Evolutionary conservation across 2,797 vertebrate genomes (phyloP), one percentile per base, ranked within the genome.

Genomic region (Pelobates cultripes): DNA sequence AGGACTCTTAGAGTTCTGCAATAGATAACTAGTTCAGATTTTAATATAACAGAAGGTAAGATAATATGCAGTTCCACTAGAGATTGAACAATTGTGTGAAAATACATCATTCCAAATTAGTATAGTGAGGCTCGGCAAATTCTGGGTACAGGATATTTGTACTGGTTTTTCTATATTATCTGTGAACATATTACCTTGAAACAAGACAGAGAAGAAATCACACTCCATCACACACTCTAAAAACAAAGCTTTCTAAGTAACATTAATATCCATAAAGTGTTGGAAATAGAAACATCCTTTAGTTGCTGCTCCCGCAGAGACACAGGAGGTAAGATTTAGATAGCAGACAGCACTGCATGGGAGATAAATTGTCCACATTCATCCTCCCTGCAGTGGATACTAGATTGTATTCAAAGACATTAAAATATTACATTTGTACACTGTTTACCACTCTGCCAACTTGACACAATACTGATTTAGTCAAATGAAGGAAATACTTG

Each of bases 321-420:
- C 86, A 88, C 86, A 80, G 91, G 79, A 89, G 86, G 88, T 86
- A 87, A 84, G 88, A 89, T 90, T 85, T 89, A 90, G 85, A 89
- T 86, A 86, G 82, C 76, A 87, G 89, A 86, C 81, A 85, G 84
- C 87, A 66, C 86, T 92, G 90, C 88, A 86, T 90, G 86, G 86
- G 84, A 91, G 90, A 93, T 91, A 90, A 91, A 91, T 91, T 0
- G 40, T 89, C 86, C 87, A 87, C 90, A 92, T 93, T 92, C 87
- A 89, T 84, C 87, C 86, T 91, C 90, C 89, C 90, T 89, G 87
- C 79, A 72, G 87, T 87, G 87, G 86, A 90, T 91, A 92, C 90
- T 87, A 90, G 88, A 92, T 93, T 90, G 86, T 85, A 86, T 86
- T 91, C 87, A 87, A 87, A 93, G 91, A 44, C 86, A 90, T 73